Evolutionary conservation across 2,888 invertebrate species (phyloP).

Genomic region (Endotricha flammealis): DNA sequence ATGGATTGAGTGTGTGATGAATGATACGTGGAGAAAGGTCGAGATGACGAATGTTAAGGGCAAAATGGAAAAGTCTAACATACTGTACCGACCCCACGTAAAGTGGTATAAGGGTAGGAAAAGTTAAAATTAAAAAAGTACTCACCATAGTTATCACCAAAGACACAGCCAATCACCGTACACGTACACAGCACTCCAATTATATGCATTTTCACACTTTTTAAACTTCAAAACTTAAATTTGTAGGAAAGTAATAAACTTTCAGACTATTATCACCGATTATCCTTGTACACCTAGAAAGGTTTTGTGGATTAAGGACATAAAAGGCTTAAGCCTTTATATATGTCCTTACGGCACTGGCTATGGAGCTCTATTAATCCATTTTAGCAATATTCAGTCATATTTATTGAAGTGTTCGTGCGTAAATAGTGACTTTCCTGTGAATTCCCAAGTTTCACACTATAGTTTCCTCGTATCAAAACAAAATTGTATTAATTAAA

Average conservation of each 20-base stretch:
- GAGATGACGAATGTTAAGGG: no score
- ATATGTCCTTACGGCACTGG: constrained; percentile 18
- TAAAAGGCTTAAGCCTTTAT: constrained; percentile 4
- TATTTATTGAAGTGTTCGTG: no score
- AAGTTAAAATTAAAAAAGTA: constrained; percentile 3
- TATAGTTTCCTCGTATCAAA: no score
- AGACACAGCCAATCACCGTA: constrained; percentile 10
- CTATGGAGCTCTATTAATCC: background rate
- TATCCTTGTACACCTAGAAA: constrained; percentile 27
- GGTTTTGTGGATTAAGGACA: constrained; percentile 20
- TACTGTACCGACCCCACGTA: no score
- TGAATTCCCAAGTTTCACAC: no score
- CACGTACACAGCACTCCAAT: constrained; percentile 19
- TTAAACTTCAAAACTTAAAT: background rate
- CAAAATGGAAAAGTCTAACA: no score
- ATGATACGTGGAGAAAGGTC: no score
- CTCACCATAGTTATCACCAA: constrained; percentile 8
- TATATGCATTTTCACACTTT: constrained; percentile 16
- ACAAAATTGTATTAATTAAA: no score
- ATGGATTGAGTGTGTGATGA: no score
- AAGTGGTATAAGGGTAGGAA: no score
- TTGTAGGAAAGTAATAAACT: constrained; percentile 2
- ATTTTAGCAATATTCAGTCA: no score
- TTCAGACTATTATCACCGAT: constrained; percentile 11
- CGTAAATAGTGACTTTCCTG: no score